Percentiles rank a stretch among this genome's conserved stretches.
phyloP scores from a whole-genome alignment of 2,113 vertebrate species.

The Tetrax tetrax region DNA sequence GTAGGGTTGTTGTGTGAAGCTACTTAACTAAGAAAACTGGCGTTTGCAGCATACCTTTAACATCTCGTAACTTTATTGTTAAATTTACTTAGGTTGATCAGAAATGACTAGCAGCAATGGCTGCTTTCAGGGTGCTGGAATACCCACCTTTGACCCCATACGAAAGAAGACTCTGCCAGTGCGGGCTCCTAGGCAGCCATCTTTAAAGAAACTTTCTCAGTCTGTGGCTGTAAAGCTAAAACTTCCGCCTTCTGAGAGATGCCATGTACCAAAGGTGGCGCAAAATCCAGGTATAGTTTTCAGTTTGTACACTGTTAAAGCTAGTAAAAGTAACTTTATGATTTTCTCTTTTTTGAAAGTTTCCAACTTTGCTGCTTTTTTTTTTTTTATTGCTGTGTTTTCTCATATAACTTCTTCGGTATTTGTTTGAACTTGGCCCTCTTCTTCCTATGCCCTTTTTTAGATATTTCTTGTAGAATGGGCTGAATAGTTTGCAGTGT shows the following conservation, averaged over 20 bases:
- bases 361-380: neutral
- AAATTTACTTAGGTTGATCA: neutral
- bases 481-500: accelerated
- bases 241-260: neutral
- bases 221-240: neutral
- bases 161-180: slow-evolving; percentile 33
- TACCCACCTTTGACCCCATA: slow-evolving; percentile 23
- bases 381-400: accelerated
- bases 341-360: neutral
- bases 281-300: slow-evolving; percentile 60
- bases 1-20: accelerated
- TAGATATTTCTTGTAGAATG: neutral
- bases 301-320: neutral
- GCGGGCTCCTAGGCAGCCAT: accelerated
- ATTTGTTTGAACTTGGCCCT: accelerated
- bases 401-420: accelerated
- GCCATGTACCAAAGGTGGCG: neutral
- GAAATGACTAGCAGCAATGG: slow-evolving; percentile 11
- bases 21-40: accelerated
- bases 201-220: neutral
- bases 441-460: accelerated
- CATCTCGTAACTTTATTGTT: accelerated
- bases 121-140: slow-evolving; percentile 22
- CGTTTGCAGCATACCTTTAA: accelerated
- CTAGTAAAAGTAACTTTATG: accelerated